A percentile compares a stretch with the other conserved stretches of the same genome.
These are phyloP conservation scores for Dryobotodes eremita DNA, from an alignment of 2,888 invertebrate species.

Conservation along the genomic window DNA sequence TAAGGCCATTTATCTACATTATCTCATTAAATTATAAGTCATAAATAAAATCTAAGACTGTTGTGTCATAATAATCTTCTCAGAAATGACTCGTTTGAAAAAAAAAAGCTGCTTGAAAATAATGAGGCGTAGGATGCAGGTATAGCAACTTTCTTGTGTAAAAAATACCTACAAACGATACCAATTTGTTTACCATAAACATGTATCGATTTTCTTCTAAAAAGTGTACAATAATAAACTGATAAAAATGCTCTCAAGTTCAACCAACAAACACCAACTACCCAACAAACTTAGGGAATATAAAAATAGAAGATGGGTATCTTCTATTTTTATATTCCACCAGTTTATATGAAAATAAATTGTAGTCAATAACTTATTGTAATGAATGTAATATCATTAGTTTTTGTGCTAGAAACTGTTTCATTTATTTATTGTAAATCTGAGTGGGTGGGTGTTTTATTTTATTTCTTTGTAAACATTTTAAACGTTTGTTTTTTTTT, in stretches of 20 bases:
- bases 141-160: background rate
- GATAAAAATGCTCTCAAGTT: background rate
- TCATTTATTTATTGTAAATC: conserved; percentile 11
- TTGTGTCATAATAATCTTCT: background rate
- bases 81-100: background rate
- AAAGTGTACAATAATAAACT: conserved; percentile 13
- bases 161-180: background rate
- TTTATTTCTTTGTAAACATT: conserved; percentile 23
- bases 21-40: background rate
- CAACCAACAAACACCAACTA: too few species aligned
- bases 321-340: background rate
- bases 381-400: conserved; percentile 44
- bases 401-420: conserved; percentile 22
- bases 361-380: conserved; percentile 19
- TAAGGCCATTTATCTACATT: background rate
- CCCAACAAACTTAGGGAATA: too few species aligned
- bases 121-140: background rate
- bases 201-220: background rate
- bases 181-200: background rate
- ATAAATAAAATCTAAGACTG: background rate
- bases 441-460: conserved; percentile 21
- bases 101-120: conserved; percentile 10
- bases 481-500: background rate
- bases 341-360: conserved; percentile 16
- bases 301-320: too few species aligned